Percentiles rank a stretch among this genome's conserved stretches.
Conservation (phyloP, 2,888 invertebrate species). For the Brachynemurus nebulosus region DNA sequence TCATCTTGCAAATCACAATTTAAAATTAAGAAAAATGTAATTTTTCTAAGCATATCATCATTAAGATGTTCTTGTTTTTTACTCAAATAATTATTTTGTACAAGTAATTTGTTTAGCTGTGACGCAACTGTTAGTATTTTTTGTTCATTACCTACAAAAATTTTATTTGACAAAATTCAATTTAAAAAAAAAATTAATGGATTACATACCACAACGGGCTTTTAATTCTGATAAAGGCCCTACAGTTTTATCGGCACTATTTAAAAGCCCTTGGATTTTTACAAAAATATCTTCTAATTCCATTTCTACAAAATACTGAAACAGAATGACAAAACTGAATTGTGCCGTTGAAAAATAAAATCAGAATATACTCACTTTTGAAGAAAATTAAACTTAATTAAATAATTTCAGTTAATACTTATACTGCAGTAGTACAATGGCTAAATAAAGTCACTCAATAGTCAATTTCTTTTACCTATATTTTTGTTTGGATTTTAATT, state of each 20-base stretch:
- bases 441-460: too few species aligned
- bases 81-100: not conserved
- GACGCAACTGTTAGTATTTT: not conserved
- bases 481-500: too few species aligned
- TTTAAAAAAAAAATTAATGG: not conserved
- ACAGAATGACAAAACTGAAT: too few species aligned
- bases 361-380: too few species aligned
- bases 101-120: not conserved
- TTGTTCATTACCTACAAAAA: not conserved
- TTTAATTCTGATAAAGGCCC: not conserved
- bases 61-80: not conserved
- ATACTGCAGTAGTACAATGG: too few species aligned
- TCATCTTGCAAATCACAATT: not conserved
- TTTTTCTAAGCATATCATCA: conserved; percentile 4
- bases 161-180: not conserved
- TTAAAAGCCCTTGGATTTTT: conserved; percentile 5
- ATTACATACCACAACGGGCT: not conserved
- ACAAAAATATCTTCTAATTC: not conserved
- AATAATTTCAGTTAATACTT: too few species aligned
- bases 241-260: not conserved
- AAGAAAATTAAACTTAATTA: too few species aligned
- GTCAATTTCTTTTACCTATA: too few species aligned
- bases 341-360: too few species aligned
- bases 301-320: too few species aligned
- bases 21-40: conserved; percentile 5